Percentiles rank a stretch among this genome's conserved stretches.
These are phyloP conservation scores for Zeuzera pyrina DNA, from an alignment of 2,888 invertebrate species.

Conservation along the genomic window DNA sequence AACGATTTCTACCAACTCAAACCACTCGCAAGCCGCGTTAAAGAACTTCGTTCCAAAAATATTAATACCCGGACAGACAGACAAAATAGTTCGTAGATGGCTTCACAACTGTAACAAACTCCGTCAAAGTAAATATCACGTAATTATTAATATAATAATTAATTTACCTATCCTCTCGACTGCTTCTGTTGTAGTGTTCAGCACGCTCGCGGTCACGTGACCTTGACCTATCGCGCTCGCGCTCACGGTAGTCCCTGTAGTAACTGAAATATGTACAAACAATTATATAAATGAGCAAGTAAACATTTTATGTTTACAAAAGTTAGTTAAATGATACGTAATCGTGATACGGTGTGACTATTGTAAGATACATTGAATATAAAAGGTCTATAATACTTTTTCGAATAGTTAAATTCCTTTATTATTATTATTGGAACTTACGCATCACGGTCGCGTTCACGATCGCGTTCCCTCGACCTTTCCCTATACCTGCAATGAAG, in stretches of 20 bases:
- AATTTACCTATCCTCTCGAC: conserved; percentile 82
- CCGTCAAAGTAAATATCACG: neutral
- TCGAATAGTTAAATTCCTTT: no score
- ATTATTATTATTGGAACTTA: conserved; percentile 53
- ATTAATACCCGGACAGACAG: no score
- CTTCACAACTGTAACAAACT: no score
- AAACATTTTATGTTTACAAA: neutral
- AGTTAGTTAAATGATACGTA: no score
- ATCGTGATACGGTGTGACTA: no score
- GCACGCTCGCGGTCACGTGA: conserved; percentile 82
- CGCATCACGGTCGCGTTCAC: conserved; percentile 75
- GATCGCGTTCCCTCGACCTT: conserved; percentile 79
- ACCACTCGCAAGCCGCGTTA: no score
- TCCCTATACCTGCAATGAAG: conserved; percentile 77
- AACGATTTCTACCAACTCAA: no score
- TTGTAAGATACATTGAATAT: no score
- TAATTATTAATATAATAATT: neutral
- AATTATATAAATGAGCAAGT: no score
- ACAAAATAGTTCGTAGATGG: no score
- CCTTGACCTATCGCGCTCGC: conserved; percentile 83
- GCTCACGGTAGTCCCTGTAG: conserved; percentile 73
- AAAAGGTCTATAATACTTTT: neutral
- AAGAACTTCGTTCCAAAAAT: no score
- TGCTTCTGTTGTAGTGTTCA: conserved; percentile 82
- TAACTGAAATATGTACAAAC: conserved; percentile 48